Evolutionary conservation across 2,797 vertebrate genomes (phyloP), one percentile per base, ranked within the genome.

Genomic region (Liparis tanakae): DNA sequence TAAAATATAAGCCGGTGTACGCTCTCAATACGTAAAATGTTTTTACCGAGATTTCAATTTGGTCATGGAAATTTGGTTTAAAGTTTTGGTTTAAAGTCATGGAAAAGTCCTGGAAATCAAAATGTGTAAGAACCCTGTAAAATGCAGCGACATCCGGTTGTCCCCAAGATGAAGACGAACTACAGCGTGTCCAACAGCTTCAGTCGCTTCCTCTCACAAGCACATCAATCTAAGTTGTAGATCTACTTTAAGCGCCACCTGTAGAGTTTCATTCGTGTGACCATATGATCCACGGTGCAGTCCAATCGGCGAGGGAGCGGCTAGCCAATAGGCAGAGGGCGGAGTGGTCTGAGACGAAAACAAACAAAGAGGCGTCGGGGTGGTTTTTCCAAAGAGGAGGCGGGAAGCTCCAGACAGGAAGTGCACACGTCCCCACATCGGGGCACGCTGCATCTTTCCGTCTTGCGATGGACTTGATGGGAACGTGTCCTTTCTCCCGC

Each of bases 401-500:
- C 44, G 22, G 25, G 25, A 30, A 9, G 17, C 15, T 33, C 14
- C 12, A 12, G 9, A 64, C n/a, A 63, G 30, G 34, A 72, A 61
- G 53, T 36, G 20, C 44, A 3, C 37, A 39, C 14, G 9, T 37
- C 10, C 20, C 44, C 54, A 30, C 41, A 9, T 37, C 57, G 6
- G 18, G 34, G 30, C 8, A 1, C 18, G 6, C 7, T 18, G 1
- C 5, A 7, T 44, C 8, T 70, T 10, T 39, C 17, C 63, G 64
- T 1, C 2, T n/a, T 33, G 18, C 4, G 7, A 46, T 60, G 17
- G 10, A 17, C 65, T 54, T 5, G 0, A 57, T 33, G 10, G 17
- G 1, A 37, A 48, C 14, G 12, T 43, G 17, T 77, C 13, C 3
- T 66, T 64, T 56, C 50, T 62, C 14, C 34, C 77, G 78, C 43